Base-by-base conservation (phyloP, 2,113 vertebrate genomes). In the Cyrtonyx montezumae region DNA sequence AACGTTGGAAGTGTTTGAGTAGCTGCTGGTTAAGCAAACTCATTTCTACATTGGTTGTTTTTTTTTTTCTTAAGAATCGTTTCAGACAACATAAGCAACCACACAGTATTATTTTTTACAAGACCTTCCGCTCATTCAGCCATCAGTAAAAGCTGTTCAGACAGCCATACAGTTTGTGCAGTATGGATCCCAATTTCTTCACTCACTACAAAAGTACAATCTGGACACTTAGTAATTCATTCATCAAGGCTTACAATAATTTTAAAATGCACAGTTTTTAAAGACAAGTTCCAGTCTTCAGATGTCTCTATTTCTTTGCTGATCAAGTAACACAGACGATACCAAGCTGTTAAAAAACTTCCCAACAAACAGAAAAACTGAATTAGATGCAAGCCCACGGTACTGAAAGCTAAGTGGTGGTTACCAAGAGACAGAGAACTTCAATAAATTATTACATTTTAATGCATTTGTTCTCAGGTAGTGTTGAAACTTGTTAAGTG, bases 401-500 rank as follows among this genome's bases (percentile, higher is more conserved):
- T 62, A 65, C 34, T 78, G 71, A 32, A 91, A 90, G 32, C 76
- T 37, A 91, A 95, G 90, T 16, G 36, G 70, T 32, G 42, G 91
- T 81, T 96, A 94, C 93, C 53, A 87, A 66, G 93, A 91, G 46
- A 95, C 56, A 76, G 9, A 84, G 36, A 91, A 86, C 65, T 88
- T 93, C 77, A 77, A 75, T 68, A 90, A 85, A 92, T 96, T 97
- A 96, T 95, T 95, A 30, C 73, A 96, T 97, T 96, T 96, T 97
- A 96, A 96, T 95, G 84, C 94, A 95, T 96, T 97, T 95, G 79
- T 65, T 96, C 93, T 97, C 79, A 93, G 95, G 93, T 96, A 95
- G 91, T 84, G 86, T 0, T 69, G 79, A 87, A 89, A 79, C 84
- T 71, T 94, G 84, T 81, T 91, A 82, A 21, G 62, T 89, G 88